Conservation (phyloP, 2,888 invertebrate genomes). For the Ichneumon xanthorius region DNA sequence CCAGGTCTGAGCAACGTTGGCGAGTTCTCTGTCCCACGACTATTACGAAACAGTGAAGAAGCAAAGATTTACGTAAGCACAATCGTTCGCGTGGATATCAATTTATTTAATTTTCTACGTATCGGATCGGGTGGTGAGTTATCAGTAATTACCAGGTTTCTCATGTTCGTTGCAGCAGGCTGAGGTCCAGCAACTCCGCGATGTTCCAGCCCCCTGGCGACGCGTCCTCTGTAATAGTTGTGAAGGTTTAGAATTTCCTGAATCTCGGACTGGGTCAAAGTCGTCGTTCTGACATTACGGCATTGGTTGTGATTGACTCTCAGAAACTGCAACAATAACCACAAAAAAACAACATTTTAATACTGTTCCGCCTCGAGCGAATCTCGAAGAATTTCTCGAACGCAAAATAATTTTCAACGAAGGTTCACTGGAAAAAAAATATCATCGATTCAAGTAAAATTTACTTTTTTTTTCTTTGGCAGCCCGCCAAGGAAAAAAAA, state of each 20-base stretch:
- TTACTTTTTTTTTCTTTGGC: too few species aligned
- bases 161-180: slow-evolving; percentile 64
- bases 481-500: too few species aligned
- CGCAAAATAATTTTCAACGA: too few species aligned
- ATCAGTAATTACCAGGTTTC: slow-evolving; percentile 52
- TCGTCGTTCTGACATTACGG: not conserved
- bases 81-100: not conserved
- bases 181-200: slow-evolving; percentile 72
- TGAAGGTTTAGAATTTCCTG: slow-evolving; percentile 63
- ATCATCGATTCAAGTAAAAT: too few species aligned
- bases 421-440: too few species aligned
- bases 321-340: not conserved
- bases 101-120: not conserved
- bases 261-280: slow-evolving; percentile 53
- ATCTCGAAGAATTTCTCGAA: too few species aligned
- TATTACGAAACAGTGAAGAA: slow-evolving; percentile 33
- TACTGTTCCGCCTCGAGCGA: too few species aligned
- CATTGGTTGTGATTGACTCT: not conserved
- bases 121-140: too few species aligned
- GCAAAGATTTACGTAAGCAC: not conserved
- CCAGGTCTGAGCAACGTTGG: slow-evolving; percentile 83
- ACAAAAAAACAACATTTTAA: not conserved
- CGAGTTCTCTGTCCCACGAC: slow-evolving; percentile 79
- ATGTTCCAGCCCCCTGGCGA: slow-evolving; percentile 68
- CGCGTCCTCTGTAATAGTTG: slow-evolving; percentile 64